These are phyloP conservation scores for Osmerus eperlanus DNA, from an alignment of 2,113 vertebrate species.

Conservation along the genomic window DNA sequence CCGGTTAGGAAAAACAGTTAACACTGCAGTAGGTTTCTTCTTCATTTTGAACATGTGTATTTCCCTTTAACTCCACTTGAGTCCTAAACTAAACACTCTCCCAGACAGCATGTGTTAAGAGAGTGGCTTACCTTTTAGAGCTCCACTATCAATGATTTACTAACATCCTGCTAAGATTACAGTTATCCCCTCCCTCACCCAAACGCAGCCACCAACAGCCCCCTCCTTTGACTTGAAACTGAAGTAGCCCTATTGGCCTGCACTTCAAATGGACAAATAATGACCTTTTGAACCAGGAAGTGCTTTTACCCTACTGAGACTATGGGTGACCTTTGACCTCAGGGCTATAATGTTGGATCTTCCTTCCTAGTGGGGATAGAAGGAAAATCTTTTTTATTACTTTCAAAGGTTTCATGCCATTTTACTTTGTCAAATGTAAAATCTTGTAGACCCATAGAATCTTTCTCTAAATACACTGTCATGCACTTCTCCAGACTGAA, in stretches of 20 bases:
- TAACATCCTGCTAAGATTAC: slow-evolving; percentile 58
- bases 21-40: not conserved
- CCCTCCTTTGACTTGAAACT: not conserved
- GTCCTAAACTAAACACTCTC: slow-evolving; percentile 7
- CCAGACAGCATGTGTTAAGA: slow-evolving; percentile 27
- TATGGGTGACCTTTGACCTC: slow-evolving; percentile 26
- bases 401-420: too few relatives aligned
- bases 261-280: slow-evolving; percentile 13
- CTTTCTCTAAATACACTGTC: too few relatives aligned
- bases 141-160: slow-evolving; percentile 63
- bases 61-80: not conserved
- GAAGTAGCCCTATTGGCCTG: slow-evolving; percentile 2
- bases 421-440: too few relatives aligned
- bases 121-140: slow-evolving; percentile 37
- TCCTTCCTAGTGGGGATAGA: too few relatives aligned
- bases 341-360: not conserved
- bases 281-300: slow-evolving; percentile 21
- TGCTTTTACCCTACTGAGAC: not conserved
- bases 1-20: not conserved
- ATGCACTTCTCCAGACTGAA: too few relatives aligned
- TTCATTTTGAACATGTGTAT: not conserved
- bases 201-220: not conserved
- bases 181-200: slow-evolving; percentile 11
- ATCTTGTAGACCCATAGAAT: too few relatives aligned
- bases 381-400: too few relatives aligned